Percentiles rank a stretch among this genome's conserved stretches.
Evolutionary conservation across 1,140 invertebrate species (phyloP).

Genomic region (Lasioglossum baleicum): DNA sequence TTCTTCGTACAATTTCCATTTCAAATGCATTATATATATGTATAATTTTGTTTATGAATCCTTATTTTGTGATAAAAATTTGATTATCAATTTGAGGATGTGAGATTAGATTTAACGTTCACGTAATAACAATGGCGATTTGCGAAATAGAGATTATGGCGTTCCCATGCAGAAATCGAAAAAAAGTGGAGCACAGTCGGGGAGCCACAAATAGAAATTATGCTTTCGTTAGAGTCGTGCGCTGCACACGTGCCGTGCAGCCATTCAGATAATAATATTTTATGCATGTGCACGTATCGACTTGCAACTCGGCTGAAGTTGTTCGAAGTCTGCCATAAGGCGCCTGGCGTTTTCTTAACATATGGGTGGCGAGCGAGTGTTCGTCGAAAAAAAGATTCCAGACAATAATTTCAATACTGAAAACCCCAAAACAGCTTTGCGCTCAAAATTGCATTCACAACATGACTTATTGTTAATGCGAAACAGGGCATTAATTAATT

Average conservation of each 20-base stretch:
- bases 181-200: conserved; percentile 31
- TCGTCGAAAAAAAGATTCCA: background rate
- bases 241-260: conserved; percentile 45
- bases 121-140: too few relatives aligned
- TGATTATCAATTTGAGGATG: too few relatives aligned
- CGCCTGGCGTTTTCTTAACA: conserved; percentile 44
- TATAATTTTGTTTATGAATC: too few relatives aligned
- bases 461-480: too few relatives aligned
- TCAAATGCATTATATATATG: too few relatives aligned
- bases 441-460: too few relatives aligned
- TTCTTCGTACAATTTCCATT: too few relatives aligned
- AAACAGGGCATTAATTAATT: too few relatives aligned
- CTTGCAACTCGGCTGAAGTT: background rate
- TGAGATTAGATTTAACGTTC: too few relatives aligned
- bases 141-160: background rate
- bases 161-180: background rate
- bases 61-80: too few relatives aligned
- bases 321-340: conserved; percentile 24
- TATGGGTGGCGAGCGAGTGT: conserved; percentile 14
- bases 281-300: conserved; percentile 38
- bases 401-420: background rate
- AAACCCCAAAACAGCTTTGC: background rate
- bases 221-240: conserved; percentile 56
- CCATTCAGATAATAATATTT: conserved; percentile 29
- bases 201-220: conserved; percentile 55